Evolutionary conservation across 1,140 invertebrate genomes (phyloP), one percentile per base, ranked within the genome.

Genomic region (Elysia chlorotica): DNA sequence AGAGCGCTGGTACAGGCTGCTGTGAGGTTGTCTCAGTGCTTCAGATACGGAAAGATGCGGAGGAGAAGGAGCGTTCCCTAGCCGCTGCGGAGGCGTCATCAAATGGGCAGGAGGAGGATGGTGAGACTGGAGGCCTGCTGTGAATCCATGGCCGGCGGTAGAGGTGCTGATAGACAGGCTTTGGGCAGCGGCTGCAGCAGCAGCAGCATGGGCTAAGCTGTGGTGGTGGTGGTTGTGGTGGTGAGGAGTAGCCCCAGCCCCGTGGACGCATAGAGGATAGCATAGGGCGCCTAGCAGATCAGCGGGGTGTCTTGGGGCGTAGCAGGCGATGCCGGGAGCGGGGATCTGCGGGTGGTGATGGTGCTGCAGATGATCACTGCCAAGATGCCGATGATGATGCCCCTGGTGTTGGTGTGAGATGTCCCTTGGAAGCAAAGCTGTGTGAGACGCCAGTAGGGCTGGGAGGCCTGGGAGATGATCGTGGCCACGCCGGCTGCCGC

Each of bases 221-320:
- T 37, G 1, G 61, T 36, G 19, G 61, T 57, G 0, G 36, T 61
- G 2, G 48, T 61, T 17, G 6, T 36, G 25, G 59, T 25, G 25
- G 59, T 53, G 57, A 0, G 38, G 56, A 1, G 35, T 2, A 1
- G 69, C 21, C 2, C 57, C 6, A n/a, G 71, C 53, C 2, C 61
- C 65, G 67, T 78, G 76, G 30, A 78, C 61, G 56, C 76, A 78
- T 14, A 78, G 62, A 0, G 76, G 76, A 37, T 74, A 78, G 62
- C 76, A 78, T 4, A 78, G 66, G 2, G 69, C 69, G 2, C 74
- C 74, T 1, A 78, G 31, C 1, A 78, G 25, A 25, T 78, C 76
- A 14, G 68, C 54, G 0, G 73, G 70, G 62, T 78, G 76, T 28
- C 74, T 54, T n/a, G n/a, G n/a, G 35, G 68, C 53, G 35, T 72